A percentile compares a stretch with the other conserved stretches of the same genome.
Evolutionary conservation across 92 coral and sea anemone genomes (phyloP).

Genomic region (Pocillopora grandis): DNA sequence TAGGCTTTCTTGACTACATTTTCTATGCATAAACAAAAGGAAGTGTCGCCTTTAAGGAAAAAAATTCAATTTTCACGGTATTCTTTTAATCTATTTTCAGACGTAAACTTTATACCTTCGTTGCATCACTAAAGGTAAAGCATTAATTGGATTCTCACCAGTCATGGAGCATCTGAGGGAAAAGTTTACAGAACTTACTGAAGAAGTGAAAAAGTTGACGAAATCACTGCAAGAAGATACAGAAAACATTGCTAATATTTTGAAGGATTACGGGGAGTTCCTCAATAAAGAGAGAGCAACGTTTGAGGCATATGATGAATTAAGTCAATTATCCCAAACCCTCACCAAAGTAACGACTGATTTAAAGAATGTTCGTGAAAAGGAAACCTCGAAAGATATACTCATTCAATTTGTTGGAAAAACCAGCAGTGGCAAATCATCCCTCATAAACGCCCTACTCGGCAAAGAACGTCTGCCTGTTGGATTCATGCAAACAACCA

Average conservation of each 20-base stretch:
- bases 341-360: not conserved
- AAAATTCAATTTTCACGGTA: too few species aligned
- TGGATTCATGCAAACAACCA: not conserved
- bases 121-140: not conserved
- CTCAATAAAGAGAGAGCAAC: not conserved
- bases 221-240: not conserved
- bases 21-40: too few species aligned
- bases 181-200: not conserved
- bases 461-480: not conserved
- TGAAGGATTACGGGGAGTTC: not conserved
- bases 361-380: not conserved
- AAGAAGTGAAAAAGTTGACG: not conserved
- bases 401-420: not conserved
- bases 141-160: not conserved
- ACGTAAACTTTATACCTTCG: too few species aligned
- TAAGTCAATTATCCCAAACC: not conserved
- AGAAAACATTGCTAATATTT: not conserved
- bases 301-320: not conserved
- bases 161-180: not conserved
- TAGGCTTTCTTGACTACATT: too few species aligned
- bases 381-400: not conserved
- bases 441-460: conserved; percentile 2
- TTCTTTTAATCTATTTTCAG: too few species aligned
- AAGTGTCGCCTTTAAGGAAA: too few species aligned
- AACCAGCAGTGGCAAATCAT: conserved; percentile 18